These are phyloP conservation scores for Tetramorium alpestre DNA, from an alignment of 1,140 invertebrate genomes.

Conservation along the genomic window DNA sequence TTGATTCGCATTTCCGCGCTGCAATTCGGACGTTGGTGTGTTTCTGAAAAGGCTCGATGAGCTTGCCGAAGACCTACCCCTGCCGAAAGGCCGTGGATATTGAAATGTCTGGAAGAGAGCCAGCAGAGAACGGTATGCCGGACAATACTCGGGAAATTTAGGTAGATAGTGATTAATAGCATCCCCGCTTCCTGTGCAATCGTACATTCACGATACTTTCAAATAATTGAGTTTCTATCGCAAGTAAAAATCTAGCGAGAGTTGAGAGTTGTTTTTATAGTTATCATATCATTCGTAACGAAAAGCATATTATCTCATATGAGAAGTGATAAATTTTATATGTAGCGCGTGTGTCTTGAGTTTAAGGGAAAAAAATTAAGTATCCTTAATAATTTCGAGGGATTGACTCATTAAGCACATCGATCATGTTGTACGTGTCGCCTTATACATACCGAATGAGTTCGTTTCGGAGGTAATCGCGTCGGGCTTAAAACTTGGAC, in stretches of 20 bases:
- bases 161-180: conserved; percentile 45
- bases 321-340: not conserved
- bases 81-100: conserved; percentile 28
- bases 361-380: not conserved
- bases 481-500: conserved; percentile 25
- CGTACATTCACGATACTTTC: not conserved
- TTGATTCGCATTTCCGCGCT: conserved; percentile 26
- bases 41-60: conserved; percentile 24
- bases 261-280: not conserved
- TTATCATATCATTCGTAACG: not conserved
- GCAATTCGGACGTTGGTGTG: not conserved
- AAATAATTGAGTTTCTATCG: not conserved
- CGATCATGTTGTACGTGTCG: conserved; percentile 39
- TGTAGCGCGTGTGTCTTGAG: not conserved
- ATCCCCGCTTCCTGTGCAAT: not conserved
- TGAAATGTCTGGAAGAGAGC: conserved; percentile 61
- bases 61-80: not conserved
- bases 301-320: not conserved
- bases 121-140: conserved; percentile 24
- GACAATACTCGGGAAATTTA: conserved; percentile 47
- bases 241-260: not conserved
- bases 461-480: conserved; percentile 49
- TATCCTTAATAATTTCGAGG: conserved; percentile 15
- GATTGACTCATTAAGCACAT: conserved; percentile 16
- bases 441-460: conserved; percentile 39